Base-by-base conservation (phyloP, 1,140 invertebrate species). In the Drosophila ironensis region DNA sequence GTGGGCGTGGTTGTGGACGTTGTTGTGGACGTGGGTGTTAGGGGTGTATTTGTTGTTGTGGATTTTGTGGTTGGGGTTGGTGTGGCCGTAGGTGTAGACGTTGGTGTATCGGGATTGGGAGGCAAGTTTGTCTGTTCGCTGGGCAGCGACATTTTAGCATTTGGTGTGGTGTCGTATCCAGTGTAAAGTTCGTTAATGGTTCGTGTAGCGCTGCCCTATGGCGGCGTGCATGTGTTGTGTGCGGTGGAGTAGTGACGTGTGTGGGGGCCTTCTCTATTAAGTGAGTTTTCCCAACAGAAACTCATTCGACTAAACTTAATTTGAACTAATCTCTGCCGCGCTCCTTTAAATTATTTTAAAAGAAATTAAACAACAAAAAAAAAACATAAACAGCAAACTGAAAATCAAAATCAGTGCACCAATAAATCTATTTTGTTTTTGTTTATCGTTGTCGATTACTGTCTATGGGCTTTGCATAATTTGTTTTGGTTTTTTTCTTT, bases 131-230 rank as follows among this genome's bases (percentile, higher is more conserved):
- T 53, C 42, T 63, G 61, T 66, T 82, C 78, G 64, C 78, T 77
- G 57, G 78, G 63, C 50, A 46, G 78, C 64, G 78, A 86, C 78
- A 84, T 84, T 51, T 74, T 84, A 54, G 63, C 78, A 84, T 84
- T 78, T 28, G 72, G 72, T 37, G 8, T 22, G 20, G 20, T 61
- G 53, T 44, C 22, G 70, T 61, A 45, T 56, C 38, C 46, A 42
- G 14, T 27, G 48, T 54, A 14, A 20, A 14, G 35, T 28, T 48
- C 41, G 12, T 63, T 68, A 42, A 16, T 14, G 30, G 14, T 35
- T 53, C 40, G 61, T 68, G 61, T 19, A 19, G 48, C 52, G 60
- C 60, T 53, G 48, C 48, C 20, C 25, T 25, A 12, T n/a, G 28
- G 52, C 37, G 11, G 19, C 38, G 44, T 52, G 47, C 42, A 53